Conservation (phyloP, 2,113 vertebrate genomes). For the Perca flavescens region DNA sequence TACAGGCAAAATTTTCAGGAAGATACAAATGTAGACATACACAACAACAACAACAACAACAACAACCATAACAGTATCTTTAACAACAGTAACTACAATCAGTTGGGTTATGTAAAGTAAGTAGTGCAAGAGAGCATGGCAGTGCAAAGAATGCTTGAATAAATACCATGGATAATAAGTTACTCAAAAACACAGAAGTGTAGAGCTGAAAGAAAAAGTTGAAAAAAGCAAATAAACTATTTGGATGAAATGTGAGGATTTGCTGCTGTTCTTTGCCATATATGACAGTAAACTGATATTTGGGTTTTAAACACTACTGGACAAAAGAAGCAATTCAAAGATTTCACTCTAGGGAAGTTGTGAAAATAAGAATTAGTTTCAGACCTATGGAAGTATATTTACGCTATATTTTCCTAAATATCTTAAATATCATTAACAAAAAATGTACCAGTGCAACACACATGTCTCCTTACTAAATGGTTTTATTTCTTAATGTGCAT, state of each 20-base stretch:
- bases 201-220: neutral
- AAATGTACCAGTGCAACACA: no score
- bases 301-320: neutral
- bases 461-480: no score
- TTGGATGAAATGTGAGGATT: neutral
- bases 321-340: neutral
- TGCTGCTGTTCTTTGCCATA: neutral
- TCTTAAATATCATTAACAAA: neutral
- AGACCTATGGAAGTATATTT: neutral
- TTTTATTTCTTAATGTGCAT: no score
- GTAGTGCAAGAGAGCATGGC: no score
- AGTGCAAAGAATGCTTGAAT: neutral
- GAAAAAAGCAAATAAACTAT: neutral
- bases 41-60: slow-evolving; percentile 1
- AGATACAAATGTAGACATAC: neutral
- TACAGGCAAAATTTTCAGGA: neutral
- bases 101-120: no score
- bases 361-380: neutral
- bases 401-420: neutral
- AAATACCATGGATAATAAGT: neutral
- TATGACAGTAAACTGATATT: neutral
- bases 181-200: neutral
- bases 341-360: neutral
- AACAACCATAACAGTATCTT: no score
- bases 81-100: neutral